Conservation (phyloP, 1,140 invertebrate genomes). For the Drosophila oshimai region DNA sequence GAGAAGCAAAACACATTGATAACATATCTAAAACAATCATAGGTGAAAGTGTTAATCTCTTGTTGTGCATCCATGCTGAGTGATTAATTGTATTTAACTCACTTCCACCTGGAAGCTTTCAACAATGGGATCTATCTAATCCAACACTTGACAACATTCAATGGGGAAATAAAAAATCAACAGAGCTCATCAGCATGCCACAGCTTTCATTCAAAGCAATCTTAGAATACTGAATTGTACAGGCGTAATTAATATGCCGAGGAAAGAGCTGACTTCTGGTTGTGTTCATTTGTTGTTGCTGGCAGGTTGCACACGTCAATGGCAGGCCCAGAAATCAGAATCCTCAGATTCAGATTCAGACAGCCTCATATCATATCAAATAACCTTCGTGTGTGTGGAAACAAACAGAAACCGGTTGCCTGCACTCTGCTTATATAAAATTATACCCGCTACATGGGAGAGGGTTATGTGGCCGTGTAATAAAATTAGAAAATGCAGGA, state of each 20-base stretch:
- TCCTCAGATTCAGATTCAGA: not conserved
- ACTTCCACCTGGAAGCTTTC: constrained; percentile 1
- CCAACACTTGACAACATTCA: not conserved
- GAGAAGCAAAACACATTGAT: not conserved
- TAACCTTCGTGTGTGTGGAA: constrained; percentile 71
- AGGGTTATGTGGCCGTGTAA: constrained; percentile 44
- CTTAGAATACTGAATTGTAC: constrained; percentile 11
- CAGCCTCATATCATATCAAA: constrained; percentile 64
- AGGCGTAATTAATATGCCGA: constrained; percentile 35
- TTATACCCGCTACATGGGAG: constrained; percentile 5
- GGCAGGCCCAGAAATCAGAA: constrained; percentile 36
- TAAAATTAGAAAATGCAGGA: constrained; percentile 63
- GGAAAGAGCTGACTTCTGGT: constrained; percentile 22
- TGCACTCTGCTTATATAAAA: constrained; percentile 35
- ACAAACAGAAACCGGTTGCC: constrained; percentile 64
- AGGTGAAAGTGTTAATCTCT: not conserved
- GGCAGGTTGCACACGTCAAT: constrained; percentile 37
- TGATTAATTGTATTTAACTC: not conserved
- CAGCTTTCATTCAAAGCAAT: constrained; percentile 27
- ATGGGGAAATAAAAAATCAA: constrained; percentile 11
- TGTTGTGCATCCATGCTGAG: not conserved
- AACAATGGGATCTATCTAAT: not conserved
- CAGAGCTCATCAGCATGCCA: constrained; percentile 12
- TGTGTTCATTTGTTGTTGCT: not conserved
- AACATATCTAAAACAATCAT: not conserved